phyloP scores from a whole-genome alignment of 2,113 vertebrate genomes.

The Rattus norvegicus region GRCr8 NC_086031.1:74901501-74902000 shows the following conservation, averaged over 20 bases:
- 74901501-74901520: neutral
- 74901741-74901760: neutral
- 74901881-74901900: neutral
- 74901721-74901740: conserved; percentile 31
- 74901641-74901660: conserved; percentile 57
- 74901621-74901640: conserved; percentile 21
- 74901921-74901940: neutral
- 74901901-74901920: neutral
- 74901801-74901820: neutral
- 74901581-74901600: conserved; percentile 44
- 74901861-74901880: neutral
- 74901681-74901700: conserved; percentile 33
- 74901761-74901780: neutral
- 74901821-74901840: neutral
- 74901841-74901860: neutral
- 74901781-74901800: neutral
- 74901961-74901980: neutral
- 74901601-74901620: conserved; percentile 51
- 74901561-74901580: conserved; percentile 57
- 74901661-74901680: conserved; percentile 31
- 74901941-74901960: neutral
- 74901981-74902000: neutral
- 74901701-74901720: conserved; percentile 8
- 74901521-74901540: neutral
- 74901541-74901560: conserved; percentile 46